These are phyloP conservation scores for Chromobotia macracanthus DNA, from an alignment of 2,797 vertebrate genomes.

Conservation along the genomic window DNA sequence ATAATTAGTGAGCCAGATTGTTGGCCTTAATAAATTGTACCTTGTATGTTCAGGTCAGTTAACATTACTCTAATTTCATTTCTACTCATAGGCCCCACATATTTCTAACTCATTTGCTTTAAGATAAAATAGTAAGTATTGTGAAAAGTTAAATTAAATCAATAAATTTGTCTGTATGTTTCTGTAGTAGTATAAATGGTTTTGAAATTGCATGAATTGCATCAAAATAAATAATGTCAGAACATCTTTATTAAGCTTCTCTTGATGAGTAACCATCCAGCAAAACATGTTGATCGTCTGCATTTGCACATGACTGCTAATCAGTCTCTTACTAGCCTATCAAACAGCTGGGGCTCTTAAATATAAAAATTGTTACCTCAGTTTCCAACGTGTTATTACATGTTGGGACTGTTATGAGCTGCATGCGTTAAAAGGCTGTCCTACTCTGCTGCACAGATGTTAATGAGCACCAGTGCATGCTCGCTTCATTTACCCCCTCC, in stretches of 20 bases:
- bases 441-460: conserved; percentile 44
- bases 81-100: background rate
- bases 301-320: conserved; percentile 19
- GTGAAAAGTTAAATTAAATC: too few species aligned
- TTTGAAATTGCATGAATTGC: background rate
- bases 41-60: background rate
- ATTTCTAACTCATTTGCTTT: too few species aligned
- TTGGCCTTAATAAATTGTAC: background rate
- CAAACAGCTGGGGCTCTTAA: conserved; percentile 60
- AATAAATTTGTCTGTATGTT: too few species aligned
- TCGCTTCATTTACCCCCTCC: conserved; percentile 10
- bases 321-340: conserved; percentile 51
- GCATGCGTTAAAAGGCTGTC: conserved; percentile 56
- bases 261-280: conserved; percentile 4
- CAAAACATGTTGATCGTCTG: conserved; percentile 33
- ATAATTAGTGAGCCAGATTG: background rate
- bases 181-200: background rate
- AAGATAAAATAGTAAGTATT: too few species aligned
- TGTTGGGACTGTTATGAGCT: conserved; percentile 52
- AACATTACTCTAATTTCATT: background rate
- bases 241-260: conserved; percentile 3
- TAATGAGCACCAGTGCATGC: conserved; percentile 45
- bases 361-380: conserved; percentile 64
- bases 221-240: too few species aligned
- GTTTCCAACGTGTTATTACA: conserved; percentile 61